Evolutionary conservation across 2,797 vertebrate genomes (phyloP), one percentile per base, ranked within the genome.

Genomic region (Alosa sapidissima): DNA sequence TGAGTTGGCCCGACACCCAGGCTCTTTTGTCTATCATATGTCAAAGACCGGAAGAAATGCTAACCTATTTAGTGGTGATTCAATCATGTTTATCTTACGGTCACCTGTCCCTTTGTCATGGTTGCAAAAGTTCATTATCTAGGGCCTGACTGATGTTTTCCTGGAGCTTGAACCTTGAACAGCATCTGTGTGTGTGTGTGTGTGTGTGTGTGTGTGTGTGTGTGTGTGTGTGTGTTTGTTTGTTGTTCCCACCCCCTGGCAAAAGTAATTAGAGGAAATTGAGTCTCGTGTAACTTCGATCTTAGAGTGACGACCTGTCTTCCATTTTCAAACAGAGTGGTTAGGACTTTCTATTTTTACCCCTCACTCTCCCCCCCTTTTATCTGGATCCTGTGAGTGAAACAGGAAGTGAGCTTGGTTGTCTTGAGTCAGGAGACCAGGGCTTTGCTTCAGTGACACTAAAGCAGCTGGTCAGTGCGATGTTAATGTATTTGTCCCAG

Each of bases 141-240:
- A 33, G 28, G 62, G 28, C 24, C 10, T 68, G 62, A 68, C 28
- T 68, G 68, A 75, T 75, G 68, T 45, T 45, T 75, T 75, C 72
- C 36, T 47, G 36, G 36, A 47, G 72, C 72, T 45, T 45, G 16
- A n/a, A 65, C 72, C 72, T 45, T 45, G 5, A n/a, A 65, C 72
- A 45, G 36, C 33, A 36, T 36, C 28, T 68, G 9, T 68, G 24
- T 36, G 24, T 68, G 24, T 68, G 28, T 68, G 24, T 68, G 24
- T 68, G n/a, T 65, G 62, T 65, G n/a, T 65, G 11, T 68, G n/a
- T 16, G 83, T n/a, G n/a, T 72, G 47, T 65, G n/a, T 72, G 60
- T 84, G 72, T 9, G 41, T 47, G 72, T 21, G 72, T 72, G 68
- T 72, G 68, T 72, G 68, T 41, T 36, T 72, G 68, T 16, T 21